These are phyloP conservation scores for Leptinotarsa juncta DNA, from an alignment of 2,888 invertebrate genomes.

Conservation along the genomic window DNA sequence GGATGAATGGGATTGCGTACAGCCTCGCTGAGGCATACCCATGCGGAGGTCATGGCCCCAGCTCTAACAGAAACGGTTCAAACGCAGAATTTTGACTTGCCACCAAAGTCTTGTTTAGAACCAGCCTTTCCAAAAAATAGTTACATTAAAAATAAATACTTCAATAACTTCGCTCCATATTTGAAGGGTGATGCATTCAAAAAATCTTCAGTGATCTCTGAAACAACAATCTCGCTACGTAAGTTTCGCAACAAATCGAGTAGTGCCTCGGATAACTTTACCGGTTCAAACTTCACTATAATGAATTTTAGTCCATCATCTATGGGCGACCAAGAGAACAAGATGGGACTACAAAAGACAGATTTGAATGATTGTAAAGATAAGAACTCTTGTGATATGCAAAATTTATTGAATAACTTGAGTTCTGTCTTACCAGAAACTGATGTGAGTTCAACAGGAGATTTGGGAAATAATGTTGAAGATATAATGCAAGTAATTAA, in stretches of 20 bases:
- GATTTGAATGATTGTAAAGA: constrained; percentile 68
- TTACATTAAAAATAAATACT: constrained; percentile 54
- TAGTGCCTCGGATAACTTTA: constrained; percentile 56
- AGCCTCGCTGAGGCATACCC: constrained; percentile 70
- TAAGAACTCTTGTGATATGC: constrained; percentile 68
- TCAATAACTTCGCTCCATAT: constrained; percentile 42
- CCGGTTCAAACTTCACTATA: constrained; percentile 55
- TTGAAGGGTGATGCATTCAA: constrained; percentile 48
- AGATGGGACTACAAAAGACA: constrained; percentile 69
- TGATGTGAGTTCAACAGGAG: constrained; percentile 65
- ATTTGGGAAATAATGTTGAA: constrained; percentile 70
- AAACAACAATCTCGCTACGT: constrained; percentile 56
- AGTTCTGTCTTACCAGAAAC: constrained; percentile 59
- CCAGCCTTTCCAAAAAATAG: constrained; percentile 57
- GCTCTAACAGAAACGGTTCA: constrained; percentile 84
- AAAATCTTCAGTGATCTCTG: constrained; percentile 35
- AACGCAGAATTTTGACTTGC: constrained; percentile 66
- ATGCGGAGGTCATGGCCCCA: constrained; percentile 91
- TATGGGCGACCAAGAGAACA: constrained; percentile 70
- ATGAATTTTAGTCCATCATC: constrained; percentile 69
- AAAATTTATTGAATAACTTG: constrained; percentile 74
- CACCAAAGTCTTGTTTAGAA: constrained; percentile 57
- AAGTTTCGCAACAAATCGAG: constrained; percentile 48
- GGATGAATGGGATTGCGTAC: constrained; percentile 68
- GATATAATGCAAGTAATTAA: constrained; percentile 83